Evolutionary conservation across 1,140 invertebrate species (phyloP).

Genomic region (Leptinotarsa undecemlineata): DNA sequence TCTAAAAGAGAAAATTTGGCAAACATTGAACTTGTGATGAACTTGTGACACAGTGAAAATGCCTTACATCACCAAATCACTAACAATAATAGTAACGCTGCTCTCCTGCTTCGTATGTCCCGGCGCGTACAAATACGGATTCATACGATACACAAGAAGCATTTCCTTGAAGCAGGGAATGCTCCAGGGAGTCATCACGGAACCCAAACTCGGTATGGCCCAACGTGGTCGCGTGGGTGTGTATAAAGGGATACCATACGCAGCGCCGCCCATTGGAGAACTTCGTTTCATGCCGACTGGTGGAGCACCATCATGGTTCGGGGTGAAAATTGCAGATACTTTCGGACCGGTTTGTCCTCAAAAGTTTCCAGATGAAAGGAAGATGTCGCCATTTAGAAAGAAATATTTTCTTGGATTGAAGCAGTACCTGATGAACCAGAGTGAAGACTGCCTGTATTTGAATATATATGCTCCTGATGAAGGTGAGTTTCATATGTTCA

Average conservation of each 20-base stretch:
- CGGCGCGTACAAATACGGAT: conserved; percentile 26
- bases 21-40: background rate
- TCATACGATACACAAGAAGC: conserved; percentile 35
- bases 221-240: conserved; percentile 63
- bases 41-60: conserved; percentile 11
- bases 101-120: conserved; percentile 1
- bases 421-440: conserved; percentile 73
- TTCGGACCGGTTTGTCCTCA: conserved; percentile 88
- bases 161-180: conserved; percentile 51
- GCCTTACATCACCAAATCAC: conserved; percentile 39
- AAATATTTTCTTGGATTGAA: conserved; percentile 72
- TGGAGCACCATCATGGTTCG: conserved; percentile 54
- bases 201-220: conserved; percentile 58
- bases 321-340: conserved; percentile 61
- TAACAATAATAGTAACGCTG: conserved; percentile 37
- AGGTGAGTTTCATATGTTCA: conserved; percentile 55
- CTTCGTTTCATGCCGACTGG: conserved; percentile 84
- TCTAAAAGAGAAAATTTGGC: too few relatives aligned
- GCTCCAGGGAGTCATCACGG: conserved; percentile 63
- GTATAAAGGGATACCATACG: conserved; percentile 84
- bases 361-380: conserved; percentile 65
- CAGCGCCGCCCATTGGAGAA: conserved; percentile 80
- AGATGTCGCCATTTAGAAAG: conserved; percentile 67
- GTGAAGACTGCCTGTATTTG: conserved; percentile 90
- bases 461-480: conserved; percentile 89